Conservation (phyloP, 1,140 invertebrate species). For the Nylanderia fulva region DNA sequence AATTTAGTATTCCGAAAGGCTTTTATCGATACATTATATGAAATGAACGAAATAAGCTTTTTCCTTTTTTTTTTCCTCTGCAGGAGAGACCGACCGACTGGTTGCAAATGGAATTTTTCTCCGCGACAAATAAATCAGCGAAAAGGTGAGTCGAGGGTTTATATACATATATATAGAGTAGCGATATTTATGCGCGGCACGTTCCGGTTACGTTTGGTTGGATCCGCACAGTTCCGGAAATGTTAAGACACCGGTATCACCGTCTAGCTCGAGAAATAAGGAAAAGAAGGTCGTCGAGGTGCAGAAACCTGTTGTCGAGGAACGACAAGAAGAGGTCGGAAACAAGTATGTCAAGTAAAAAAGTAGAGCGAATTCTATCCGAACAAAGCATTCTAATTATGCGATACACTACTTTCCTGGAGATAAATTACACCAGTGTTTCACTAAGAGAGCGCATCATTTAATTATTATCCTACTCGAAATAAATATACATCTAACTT, state of each 20-base stretch:
- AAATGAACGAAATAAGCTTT: background rate
- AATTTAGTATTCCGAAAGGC: slow-evolving; percentile 7
- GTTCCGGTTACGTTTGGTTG: slow-evolving; percentile 33
- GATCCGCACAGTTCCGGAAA: slow-evolving; percentile 57
- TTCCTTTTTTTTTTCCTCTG: background rate
- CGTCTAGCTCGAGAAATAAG: slow-evolving; percentile 52
- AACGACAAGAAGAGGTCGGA: slow-evolving; percentile 50
- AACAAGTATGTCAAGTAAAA: slow-evolving; percentile 63
- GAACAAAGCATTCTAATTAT: slow-evolving; percentile 62
- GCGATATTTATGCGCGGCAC: background rate
- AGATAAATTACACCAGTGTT: slow-evolving; percentile 12
- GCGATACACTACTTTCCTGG: background rate
- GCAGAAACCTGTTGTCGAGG: slow-evolving; percentile 63
- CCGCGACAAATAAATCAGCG: background rate
- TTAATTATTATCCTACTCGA: background rate
- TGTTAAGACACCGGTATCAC: slow-evolving; percentile 36
- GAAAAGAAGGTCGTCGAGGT: slow-evolving; percentile 64
- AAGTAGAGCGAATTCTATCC: slow-evolving; percentile 65
- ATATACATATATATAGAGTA: background rate
- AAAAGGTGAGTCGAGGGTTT: background rate
- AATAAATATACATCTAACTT: background rate
- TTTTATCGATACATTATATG: background rate
- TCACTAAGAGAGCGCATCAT: background rate
- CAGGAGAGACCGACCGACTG: slow-evolving; percentile 7
- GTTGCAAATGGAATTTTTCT: slow-evolving; percentile 29